Percentiles rank a stretch among this genome's conserved stretches.
Evolutionary conservation across 2,113 vertebrate species (phyloP).

Genomic region (Gymnocephalus cernua): DNA sequence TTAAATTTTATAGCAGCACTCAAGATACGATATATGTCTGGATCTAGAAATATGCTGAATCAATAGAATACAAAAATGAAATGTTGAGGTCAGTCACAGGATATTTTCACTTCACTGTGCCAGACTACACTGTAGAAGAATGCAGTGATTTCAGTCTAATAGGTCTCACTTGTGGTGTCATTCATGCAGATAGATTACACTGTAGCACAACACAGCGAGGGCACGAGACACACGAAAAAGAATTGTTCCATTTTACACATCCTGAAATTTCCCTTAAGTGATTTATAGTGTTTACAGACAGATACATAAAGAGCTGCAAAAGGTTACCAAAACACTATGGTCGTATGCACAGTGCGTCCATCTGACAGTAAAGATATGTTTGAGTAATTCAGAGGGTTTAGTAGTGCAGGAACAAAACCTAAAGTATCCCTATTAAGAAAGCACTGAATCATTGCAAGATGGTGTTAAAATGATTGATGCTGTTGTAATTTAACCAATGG

Average conservation of each 20-base stretch:
- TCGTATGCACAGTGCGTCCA: background rate
- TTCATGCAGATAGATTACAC: background rate
- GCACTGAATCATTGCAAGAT: background rate
- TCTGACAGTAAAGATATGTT: background rate
- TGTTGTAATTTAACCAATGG: background rate
- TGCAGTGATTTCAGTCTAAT: background rate
- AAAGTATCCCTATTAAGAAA: constrained; percentile 6
- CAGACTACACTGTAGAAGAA: background rate
- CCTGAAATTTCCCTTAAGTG: background rate
- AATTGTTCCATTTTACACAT: background rate
- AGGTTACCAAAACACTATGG: background rate
- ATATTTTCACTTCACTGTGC: background rate
- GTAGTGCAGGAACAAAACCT: constrained; percentile 9
- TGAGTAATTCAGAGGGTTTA: background rate
- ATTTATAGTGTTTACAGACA: background rate
- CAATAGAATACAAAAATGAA: too few species aligned
- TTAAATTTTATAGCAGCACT: background rate
- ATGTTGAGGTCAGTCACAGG: background rate
- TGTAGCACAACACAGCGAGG: background rate
- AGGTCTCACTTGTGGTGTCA: background rate
- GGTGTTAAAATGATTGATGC: background rate
- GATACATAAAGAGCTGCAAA: background rate
- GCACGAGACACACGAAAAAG: background rate
- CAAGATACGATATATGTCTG: too few species aligned
- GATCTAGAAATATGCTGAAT: too few species aligned